phyloP scores from a whole-genome alignment of 2,797 vertebrate genomes.

The Lithobates pipiens region DNA sequence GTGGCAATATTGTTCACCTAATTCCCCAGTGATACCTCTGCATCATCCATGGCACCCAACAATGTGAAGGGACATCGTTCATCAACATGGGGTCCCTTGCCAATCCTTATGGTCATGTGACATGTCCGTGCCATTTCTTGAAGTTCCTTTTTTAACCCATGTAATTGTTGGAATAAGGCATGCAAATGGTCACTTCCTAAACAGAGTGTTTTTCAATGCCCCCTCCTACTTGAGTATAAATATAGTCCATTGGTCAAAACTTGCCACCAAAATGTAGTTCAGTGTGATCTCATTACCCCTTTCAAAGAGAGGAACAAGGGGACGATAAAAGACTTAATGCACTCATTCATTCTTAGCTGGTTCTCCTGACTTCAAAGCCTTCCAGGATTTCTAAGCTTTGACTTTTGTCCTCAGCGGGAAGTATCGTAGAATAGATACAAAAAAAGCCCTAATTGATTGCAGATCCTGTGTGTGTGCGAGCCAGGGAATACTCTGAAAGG shows the following conservation, averaged over 20 bases:
- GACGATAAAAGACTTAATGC: not conserved
- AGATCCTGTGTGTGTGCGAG: constrained; percentile 22
- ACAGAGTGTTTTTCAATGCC: not conserved
- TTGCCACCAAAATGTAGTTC: not conserved
- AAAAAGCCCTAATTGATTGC: constrained; percentile 38
- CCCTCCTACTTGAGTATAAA: not conserved
- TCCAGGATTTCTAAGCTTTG: constrained; percentile 4
- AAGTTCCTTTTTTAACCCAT: not conserved
- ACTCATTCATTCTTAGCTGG: constrained; percentile 23
- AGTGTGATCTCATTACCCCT: not conserved
- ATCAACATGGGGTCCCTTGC: not conserved
- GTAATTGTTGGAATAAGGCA: not conserved
- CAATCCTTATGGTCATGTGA: too few species aligned
- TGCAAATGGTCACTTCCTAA: not conserved
- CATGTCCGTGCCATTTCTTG: not conserved
- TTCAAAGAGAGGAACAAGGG: constrained; percentile 1
- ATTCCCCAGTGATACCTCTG: too few species aligned
- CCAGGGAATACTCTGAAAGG: constrained; percentile 12
- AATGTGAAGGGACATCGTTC: not conserved
- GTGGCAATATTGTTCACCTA: too few species aligned
- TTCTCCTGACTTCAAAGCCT: constrained; percentile 35
- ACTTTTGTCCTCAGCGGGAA: constrained; percentile 35
- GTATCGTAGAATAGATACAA: constrained; percentile 16
- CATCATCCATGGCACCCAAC: not conserved
- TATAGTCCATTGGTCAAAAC: not conserved